Evolutionary conservation across 2,888 invertebrate species (phyloP).

Genomic region (Eristalinus sepulchralis): DNA sequence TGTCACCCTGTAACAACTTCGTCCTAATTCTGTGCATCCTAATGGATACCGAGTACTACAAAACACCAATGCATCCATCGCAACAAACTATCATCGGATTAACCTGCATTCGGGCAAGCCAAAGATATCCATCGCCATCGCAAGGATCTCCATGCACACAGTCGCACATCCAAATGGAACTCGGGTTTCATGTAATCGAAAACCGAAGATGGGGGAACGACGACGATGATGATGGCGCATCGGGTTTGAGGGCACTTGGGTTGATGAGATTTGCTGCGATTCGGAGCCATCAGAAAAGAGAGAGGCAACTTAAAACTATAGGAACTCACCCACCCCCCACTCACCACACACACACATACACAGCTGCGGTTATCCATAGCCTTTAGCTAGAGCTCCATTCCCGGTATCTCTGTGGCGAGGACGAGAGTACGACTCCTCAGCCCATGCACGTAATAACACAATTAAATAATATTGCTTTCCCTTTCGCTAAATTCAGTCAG

Average conservation of each 20-base stretch:
- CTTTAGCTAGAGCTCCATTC: slow-evolving; percentile 33
- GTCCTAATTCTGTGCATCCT: background rate
- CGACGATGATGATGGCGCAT: slow-evolving; percentile 28
- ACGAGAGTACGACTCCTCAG: slow-evolving; percentile 36
- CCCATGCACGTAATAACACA: slow-evolving; percentile 54
- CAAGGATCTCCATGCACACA: background rate
- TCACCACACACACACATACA: background rate
- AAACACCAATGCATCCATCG: slow-evolving; percentile 32
- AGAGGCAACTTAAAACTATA: slow-evolving; percentile 52
- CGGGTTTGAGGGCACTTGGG: slow-evolving; percentile 25
- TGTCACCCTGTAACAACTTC: background rate
- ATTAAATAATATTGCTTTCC: slow-evolving; percentile 55
- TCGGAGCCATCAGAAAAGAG: slow-evolving; percentile 43
- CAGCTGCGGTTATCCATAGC: background rate
- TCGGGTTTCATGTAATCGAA: slow-evolving; percentile 41
- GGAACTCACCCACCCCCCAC: no score
- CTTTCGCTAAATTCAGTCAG: slow-evolving; percentile 29
- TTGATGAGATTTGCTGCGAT: slow-evolving; percentile 46
- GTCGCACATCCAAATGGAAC: slow-evolving; percentile 10
- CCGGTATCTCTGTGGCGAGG: background rate
- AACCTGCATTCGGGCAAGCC: slow-evolving; percentile 48
- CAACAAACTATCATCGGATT: slow-evolving; percentile 46
- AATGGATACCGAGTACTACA: background rate
- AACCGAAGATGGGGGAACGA: slow-evolving; percentile 31
- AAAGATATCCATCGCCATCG: slow-evolving; percentile 45